Percentiles rank a stretch among this genome's conserved stretches.
Conservation (phyloP, 2,113 vertebrate species). For the Ondatra zibethicus region DNA sequence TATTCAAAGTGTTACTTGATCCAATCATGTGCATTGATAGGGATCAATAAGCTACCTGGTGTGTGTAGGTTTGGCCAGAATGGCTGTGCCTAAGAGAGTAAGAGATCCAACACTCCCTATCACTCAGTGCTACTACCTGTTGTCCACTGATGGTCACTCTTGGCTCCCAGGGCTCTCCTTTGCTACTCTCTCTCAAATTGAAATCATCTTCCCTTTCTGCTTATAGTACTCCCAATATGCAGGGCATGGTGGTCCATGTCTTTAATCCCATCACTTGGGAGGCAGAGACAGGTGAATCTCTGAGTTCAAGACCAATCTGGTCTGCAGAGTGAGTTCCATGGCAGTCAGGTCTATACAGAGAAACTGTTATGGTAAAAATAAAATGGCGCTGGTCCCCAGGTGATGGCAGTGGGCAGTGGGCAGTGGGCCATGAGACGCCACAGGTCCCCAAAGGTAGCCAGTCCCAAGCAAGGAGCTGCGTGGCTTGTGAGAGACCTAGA, state of each 20-base stretch:
- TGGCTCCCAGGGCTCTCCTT: not conserved
- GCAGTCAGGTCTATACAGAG: not conserved
- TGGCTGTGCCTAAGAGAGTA: not conserved
- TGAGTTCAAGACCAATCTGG: not conserved
- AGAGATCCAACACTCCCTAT: too few species aligned
- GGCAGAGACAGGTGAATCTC: not conserved
- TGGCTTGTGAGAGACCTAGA: too few species aligned
- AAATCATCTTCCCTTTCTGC: not conserved
- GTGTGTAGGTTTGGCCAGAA: not conserved
- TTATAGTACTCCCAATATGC: not conserved
- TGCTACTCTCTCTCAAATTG: not conserved
- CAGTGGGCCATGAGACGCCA: too few species aligned
- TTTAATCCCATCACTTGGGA: not conserved
- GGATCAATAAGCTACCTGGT: not conserved
- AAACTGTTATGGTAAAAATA: not conserved
- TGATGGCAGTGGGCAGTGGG: too few species aligned
- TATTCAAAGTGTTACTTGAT: not conserved
- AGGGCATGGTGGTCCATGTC: not conserved
- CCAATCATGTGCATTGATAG: not conserved
- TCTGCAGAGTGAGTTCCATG: not conserved
- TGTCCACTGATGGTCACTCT: too few species aligned
- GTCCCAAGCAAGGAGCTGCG: too few species aligned
- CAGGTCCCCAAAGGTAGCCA: too few species aligned
- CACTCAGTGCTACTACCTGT: rapidly evolving
- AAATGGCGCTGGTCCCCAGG: too few species aligned